A percentile compares a stretch with the other conserved stretches of the same genome.
These are phyloP conservation scores for Lichenostomus cassidix DNA, from an alignment of 2,113 vertebrate genomes.

Conservation along the genomic window DNA sequence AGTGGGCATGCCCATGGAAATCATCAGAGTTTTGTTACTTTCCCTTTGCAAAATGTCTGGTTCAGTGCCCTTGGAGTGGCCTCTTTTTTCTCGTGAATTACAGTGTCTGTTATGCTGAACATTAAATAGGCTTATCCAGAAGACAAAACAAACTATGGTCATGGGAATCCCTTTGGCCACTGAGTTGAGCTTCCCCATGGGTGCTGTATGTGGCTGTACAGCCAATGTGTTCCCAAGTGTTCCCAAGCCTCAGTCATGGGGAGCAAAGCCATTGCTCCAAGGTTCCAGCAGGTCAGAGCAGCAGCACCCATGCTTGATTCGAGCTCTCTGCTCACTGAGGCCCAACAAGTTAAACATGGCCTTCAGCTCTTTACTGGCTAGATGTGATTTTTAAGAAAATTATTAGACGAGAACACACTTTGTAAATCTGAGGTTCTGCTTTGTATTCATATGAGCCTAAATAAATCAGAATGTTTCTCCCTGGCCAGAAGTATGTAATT, in stretches of 20 bases:
- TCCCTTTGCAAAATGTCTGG: neutral
- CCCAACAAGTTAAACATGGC: neutral
- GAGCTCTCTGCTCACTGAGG: neutral
- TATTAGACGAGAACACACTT: neutral
- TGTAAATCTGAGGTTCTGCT: neutral
- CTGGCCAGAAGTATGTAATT: neutral
- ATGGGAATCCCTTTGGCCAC: neutral
- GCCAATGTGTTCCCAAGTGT: neutral
- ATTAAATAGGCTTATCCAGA: neutral
- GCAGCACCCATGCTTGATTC: neutral
- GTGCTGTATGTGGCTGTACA: neutral
- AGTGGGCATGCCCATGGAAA: neutral
- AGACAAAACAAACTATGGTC: neutral
- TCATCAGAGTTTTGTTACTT: neutral
- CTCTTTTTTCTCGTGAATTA: neutral
- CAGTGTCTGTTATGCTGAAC: neutral
- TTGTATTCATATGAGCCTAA: neutral
- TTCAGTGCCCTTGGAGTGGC: neutral
- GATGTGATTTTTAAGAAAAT: neutral
- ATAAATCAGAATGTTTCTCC: neutral
- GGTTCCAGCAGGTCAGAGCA: neutral
- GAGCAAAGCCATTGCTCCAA: neutral
- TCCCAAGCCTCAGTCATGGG: neutral
- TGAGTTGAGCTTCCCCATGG: neutral
- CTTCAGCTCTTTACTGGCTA: neutral